Base-by-base conservation (phyloP, 2,888 invertebrate species). In the Dendrolimus houi region DNA sequence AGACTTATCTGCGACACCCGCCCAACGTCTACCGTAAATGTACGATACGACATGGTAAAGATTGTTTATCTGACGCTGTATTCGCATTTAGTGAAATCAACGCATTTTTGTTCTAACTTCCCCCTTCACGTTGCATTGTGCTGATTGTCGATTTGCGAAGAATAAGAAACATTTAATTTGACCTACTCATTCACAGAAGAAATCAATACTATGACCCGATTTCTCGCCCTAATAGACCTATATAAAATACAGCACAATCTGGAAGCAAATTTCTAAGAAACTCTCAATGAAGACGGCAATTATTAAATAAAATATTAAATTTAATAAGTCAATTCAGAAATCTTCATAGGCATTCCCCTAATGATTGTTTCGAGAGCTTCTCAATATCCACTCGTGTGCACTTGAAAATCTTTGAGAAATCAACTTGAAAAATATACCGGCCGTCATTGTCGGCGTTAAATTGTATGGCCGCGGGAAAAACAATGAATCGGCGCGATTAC, bases 401-500 rank as follows among this genome's bases (percentile, higher is more conserved):
- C 47, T 47, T 47, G 47, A 47, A 47, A 47, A 12, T 47, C 47
- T 47, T 29, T 29, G 12, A 47, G 8, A 47, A 47, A 47, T 47
- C 47, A 47, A 47, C 47, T 47, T 47, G 47, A 47, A 47, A 47
- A 47, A 47, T 47, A 47, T 47, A 47, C 47, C 47, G 47, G 47
- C 12, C 47, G 47, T 47, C 54, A 57, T 59, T 59, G 59, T 59
- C 53, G 47, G 52, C 56, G 14, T 41, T 7, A 55, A 69, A 77
- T 77, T 70, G 73, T 74, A 81, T 66, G 69, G 64, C 62, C 62
- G 66, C 72, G 75, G 75, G 70, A 75, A 77, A 85, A 87, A 85
- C 78, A 84, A 85, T 84, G 85, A 87, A 87, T 79, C 82, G 85
- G 88, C 80, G 88, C 85, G 88, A 89, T 88, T 87, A 83, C 77